phyloP scores from a whole-genome alignment of 2,797 vertebrate species.

The Anabacerthia variegaticeps region DNA sequence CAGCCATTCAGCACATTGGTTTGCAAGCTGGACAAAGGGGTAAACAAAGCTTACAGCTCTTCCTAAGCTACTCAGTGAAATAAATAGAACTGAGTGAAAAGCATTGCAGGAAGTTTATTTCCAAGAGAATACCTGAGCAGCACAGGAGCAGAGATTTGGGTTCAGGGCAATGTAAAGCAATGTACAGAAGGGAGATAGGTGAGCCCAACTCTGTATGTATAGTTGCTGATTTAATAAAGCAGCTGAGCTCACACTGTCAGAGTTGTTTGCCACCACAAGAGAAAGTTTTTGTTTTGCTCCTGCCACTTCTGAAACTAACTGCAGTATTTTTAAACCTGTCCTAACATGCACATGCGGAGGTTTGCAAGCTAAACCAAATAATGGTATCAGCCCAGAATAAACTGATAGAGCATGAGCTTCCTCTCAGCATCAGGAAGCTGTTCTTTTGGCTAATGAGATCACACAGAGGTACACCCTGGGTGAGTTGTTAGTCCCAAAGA shows the following conservation, averaged over 20 bases:
- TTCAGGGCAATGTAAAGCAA: neutral
- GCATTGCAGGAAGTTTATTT: neutral
- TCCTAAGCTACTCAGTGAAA: neutral
- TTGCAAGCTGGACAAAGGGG: neutral
- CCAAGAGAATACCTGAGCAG: neutral
- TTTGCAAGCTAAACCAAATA: neutral
- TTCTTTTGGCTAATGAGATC: neutral
- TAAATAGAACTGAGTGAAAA: neutral
- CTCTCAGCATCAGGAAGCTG: neutral
- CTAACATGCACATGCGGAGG: accelerated
- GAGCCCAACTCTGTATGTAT: neutral
- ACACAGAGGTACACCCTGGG: neutral
- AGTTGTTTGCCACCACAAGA: neutral
- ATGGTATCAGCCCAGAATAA: neutral
- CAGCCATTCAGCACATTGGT: neutral
- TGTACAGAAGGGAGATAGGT: neutral
- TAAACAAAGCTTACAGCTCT: neutral
- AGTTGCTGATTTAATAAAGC: neutral
- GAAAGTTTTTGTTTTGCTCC: neutral
- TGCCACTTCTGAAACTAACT: neutral
- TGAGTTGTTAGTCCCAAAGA: neutral
- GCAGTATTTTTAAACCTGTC: neutral
- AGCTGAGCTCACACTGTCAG: neutral
- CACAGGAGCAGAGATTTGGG: too few relatives aligned
- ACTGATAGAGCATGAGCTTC: neutral